Evolutionary conservation across 2,797 vertebrate species (phyloP), one percentile per base, ranked within the genome.

Genomic region (Neostethus bicornis): DNA sequence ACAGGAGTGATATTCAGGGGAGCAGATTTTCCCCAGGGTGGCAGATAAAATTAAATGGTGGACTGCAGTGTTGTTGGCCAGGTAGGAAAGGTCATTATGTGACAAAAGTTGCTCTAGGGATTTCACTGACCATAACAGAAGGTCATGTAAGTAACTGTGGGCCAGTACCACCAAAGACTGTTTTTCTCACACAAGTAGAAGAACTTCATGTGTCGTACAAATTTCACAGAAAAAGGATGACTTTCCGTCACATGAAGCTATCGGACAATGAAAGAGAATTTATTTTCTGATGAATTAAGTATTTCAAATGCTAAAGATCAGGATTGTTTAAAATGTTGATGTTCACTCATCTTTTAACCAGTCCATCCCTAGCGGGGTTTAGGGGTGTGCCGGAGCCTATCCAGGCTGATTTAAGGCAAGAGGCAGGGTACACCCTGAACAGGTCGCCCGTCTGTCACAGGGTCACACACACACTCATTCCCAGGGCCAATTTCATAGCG

Each of bases 41-140:
- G 63, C 65, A 85, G 80, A 87, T 80, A 69, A 87, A 87, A 88
- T 85, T 80, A 80, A 83, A 82, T 65, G 49, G 73, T 61, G 55
- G 73, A 65, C 68, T 68, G 63, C 61, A 44, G 59, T 75, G 76
- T 78, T 75, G 76, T 57, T 70, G 62, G 62, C 61, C 78, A 87
- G 86, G 85, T 87, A 83, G 75, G 60, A 89, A 90, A 89, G 87
- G 87, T 88, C 85, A 85, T 77, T 65, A 70, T 70, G 73, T 67
- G 80, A 79, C 84, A 85, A 81, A 86, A 77, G 75, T 70, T 79
- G 80, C 85, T 87, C 47, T 58, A 62, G 85, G 87, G 82, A 79
- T 43, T 84, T 73, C 53, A 48, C 63, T 65, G 78, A 80, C 83
- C 76, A 79, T 64, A 84, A 74, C 77, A 83, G 78, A 89, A 89